Percentiles rank a stretch among this genome's conserved stretches.
Evolutionary conservation across 1,140 invertebrate species (phyloP).

Genomic region (Tetraneura akinire): DNA sequence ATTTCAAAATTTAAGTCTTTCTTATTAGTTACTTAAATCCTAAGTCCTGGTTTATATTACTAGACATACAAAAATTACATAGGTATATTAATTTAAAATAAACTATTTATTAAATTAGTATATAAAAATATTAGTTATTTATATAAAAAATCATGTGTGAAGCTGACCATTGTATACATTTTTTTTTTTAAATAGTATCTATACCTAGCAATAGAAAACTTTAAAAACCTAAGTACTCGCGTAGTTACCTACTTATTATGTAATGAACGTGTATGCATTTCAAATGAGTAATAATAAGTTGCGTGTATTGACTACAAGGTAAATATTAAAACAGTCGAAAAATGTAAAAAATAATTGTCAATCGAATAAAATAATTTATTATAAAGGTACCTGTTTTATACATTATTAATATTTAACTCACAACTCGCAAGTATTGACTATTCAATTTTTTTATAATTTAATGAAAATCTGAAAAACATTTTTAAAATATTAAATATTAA

Average conservation of each 20-base stretch:
- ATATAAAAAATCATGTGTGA: too few relatives aligned
- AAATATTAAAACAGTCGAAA: slow-evolving; percentile 22
- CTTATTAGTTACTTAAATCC: too few relatives aligned
- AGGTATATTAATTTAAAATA: too few relatives aligned
- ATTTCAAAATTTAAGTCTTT: too few relatives aligned
- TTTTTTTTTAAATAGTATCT: background rate
- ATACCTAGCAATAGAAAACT: background rate
- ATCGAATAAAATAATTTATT: background rate
- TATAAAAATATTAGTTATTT: too few relatives aligned
- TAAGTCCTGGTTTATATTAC: too few relatives aligned
- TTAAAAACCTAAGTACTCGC: background rate
- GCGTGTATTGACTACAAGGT: background rate
- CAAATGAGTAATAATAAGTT: background rate
- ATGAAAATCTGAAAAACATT: background rate
- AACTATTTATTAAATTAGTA: too few relatives aligned
- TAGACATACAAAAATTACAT: too few relatives aligned
- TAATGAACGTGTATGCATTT: background rate
- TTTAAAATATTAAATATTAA: background rate
- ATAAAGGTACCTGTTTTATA: background rate
- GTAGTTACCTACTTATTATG: background rate
- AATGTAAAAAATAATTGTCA: background rate
- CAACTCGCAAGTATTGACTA: background rate
- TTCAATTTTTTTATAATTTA: background rate
- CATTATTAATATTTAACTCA: background rate
- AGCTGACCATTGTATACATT: too few relatives aligned